Conservation (phyloP, 2,113 vertebrate genomes). For the Numenius arquata region DNA sequence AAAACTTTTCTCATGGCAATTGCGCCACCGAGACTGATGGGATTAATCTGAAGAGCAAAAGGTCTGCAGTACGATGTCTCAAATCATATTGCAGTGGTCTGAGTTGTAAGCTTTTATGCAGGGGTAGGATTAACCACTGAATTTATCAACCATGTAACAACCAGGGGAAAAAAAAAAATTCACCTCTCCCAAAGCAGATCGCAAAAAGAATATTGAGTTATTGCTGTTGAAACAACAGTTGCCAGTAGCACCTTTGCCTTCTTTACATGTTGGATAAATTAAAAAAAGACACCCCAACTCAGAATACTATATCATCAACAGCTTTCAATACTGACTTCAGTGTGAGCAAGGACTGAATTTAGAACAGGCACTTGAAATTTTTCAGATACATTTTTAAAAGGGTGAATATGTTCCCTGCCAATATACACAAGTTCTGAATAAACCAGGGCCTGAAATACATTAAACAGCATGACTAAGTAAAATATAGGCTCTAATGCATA, state of each 20-base stretch:
- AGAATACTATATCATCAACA: not conserved
- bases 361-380: not conserved
- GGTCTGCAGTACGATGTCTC: not conserved
- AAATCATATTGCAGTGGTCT: not conserved
- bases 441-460: not conserved
- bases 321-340: not conserved
- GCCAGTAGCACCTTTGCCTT: not conserved
- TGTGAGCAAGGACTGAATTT: not conserved
- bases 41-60: not conserved
- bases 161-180: not conserved
- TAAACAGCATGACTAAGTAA: not conserved
- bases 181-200: not conserved
- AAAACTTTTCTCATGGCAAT: not conserved
- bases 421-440: not conserved
- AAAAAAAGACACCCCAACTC: not conserved
- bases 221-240: not conserved
- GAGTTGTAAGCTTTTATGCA: not conserved
- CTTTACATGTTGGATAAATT: not conserved
- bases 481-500: not conserved
- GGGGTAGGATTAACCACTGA: not conserved
- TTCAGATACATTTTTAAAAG: not conserved
- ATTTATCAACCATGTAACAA: not conserved
- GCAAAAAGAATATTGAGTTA: not conserved
- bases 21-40: not conserved
- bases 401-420: not conserved